These are phyloP conservation scores for Leptestheria dahalacensis DNA, from an alignment of 1,140 invertebrate genomes.

Conservation along the genomic window DNA sequence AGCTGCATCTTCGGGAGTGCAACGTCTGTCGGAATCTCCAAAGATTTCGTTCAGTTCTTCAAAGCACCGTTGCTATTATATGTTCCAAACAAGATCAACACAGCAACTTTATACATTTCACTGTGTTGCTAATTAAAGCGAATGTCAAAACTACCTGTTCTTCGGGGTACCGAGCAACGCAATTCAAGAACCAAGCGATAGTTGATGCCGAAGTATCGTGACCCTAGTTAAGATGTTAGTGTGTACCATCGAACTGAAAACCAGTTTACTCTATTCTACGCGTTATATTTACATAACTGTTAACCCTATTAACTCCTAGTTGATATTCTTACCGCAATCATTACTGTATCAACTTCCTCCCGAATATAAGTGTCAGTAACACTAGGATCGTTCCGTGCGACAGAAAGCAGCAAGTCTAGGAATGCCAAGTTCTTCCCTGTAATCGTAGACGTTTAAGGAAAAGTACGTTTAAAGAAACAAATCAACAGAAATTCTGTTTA, in stretches of 20 bases:
- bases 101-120: background rate
- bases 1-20: conserved; percentile 43
- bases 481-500: too few species aligned
- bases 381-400: conserved; percentile 34
- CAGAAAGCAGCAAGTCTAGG: conserved; percentile 50
- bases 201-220: conserved; percentile 82
- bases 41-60: conserved; percentile 33
- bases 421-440: conserved; percentile 62
- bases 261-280: too few species aligned
- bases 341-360: conserved; percentile 77
- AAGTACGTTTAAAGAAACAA: background rate
- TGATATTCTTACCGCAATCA: conserved; percentile 40
- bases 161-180: conserved; percentile 63
- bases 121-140: too few species aligned
- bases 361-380: conserved; percentile 48
- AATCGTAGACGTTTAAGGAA: too few species aligned
- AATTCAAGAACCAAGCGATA: conserved; percentile 67
- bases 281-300: background rate
- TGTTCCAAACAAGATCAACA: too few species aligned
- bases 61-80: conserved; percentile 35
- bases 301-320: background rate
- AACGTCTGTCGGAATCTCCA: conserved; percentile 28
- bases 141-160: too few species aligned
- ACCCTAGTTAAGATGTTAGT: too few species aligned
- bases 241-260: too few species aligned